Evolutionary conservation across 2,113 vertebrate genomes (phyloP), one percentile per base, ranked within the genome.

Genomic region (Bujurquina vittata): DNA sequence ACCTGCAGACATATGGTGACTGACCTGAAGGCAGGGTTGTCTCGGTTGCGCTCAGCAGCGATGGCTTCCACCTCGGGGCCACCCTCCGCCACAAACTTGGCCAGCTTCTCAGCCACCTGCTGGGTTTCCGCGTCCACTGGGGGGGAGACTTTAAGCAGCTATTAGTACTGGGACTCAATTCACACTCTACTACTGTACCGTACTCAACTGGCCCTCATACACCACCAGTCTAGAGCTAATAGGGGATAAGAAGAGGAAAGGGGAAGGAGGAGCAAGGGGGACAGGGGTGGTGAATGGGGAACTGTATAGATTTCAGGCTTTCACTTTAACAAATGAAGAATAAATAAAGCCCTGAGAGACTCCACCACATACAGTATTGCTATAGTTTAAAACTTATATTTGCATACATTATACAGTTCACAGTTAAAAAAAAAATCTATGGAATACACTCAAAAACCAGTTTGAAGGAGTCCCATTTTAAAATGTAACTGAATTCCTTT

Each of bases 91-190:
- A 99, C 96, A 92, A 97, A 96, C 94, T 88, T 95, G 89, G 98
- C 98, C 94, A 99, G 95, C 87, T 96, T 97, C 95, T 97, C 97
- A 74, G 96, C 97, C 91, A 97, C 96, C 87, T 95, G 96, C 95
- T 95, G 97, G 88, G 94, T 96, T 92, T 98, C 97, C 90, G 96
- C 94, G 9, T 99, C 98, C 95, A 97, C 98, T 98, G 97, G 96
- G 97, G 97, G 96, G 96, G 96, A 98, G 97, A 98, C 97, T 99
- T 99, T 98, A 99, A 99, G 97, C 96, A 97, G 96, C 95, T 97
- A 97, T 99, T 96, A 99, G 97, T 98, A 98, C 96, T 96, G 95
- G 94, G 92, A 94, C 94, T 96, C 97, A 97, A 97, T 95, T 97
- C 97, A 97, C 95, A 96, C 97, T 89, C 91, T 97, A 97, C 96